Conservation (phyloP, 2,888 invertebrate genomes). For the Limnephilus lunatus region DNA sequence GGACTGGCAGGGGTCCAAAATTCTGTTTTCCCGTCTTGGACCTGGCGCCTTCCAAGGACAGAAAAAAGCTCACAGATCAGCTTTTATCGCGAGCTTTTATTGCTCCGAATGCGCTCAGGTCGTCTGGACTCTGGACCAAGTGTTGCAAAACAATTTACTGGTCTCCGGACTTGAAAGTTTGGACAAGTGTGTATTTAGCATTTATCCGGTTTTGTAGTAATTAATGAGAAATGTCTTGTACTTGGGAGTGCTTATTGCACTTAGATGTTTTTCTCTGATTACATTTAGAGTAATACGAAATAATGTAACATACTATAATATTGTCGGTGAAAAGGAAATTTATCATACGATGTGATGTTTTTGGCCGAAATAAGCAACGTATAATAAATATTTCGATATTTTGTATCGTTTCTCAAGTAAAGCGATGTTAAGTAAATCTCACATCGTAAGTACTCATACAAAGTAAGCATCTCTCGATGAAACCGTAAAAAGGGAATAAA, state of each 20-base stretch:
- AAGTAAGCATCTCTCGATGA: too few species aligned
- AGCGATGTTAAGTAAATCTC: too few species aligned
- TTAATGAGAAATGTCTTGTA: background rate
- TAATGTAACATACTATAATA: too few species aligned
- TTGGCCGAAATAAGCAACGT: too few species aligned
- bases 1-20: conserved; percentile 76
- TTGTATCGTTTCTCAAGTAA: too few species aligned
- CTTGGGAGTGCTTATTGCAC: background rate
- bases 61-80: conserved; percentile 75
- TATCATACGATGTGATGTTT: too few species aligned
- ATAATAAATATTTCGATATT: too few species aligned
- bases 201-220: background rate
- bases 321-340: too few species aligned
- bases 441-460: too few species aligned
- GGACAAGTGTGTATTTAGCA: conserved; percentile 13
- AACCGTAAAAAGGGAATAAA: too few species aligned
- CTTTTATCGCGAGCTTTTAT: conserved; percentile 79
- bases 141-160: conserved; percentile 42
- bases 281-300: too few species aligned
- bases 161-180: conserved; percentile 24
- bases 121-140: conserved; percentile 51
- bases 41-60: conserved; percentile 66
- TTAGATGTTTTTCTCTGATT: too few species aligned
- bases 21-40: conserved; percentile 77
- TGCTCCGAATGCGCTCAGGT: conserved; percentile 68